phyloP scores from a whole-genome alignment of 2,888 invertebrate species.

The Dynastes hyllus region DNA sequence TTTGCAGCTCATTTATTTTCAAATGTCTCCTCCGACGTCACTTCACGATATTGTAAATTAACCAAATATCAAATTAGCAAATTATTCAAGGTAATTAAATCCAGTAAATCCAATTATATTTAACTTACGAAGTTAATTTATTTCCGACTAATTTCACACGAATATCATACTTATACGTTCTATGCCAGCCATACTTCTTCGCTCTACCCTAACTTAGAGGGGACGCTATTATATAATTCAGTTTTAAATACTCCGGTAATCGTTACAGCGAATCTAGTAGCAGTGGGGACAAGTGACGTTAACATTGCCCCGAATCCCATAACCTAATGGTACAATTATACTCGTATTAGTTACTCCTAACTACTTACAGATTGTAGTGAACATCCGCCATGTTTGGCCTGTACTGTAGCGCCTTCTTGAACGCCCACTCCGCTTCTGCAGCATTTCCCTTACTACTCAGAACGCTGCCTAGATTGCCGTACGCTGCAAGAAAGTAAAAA shows the following conservation, averaged over 20 bases:
- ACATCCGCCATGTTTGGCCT: slow-evolving; percentile 99
- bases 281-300: slow-evolving; percentile 5
- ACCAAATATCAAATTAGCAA: slow-evolving; percentile 5
- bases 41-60: not conserved
- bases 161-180: slow-evolving; percentile 2
- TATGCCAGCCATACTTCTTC: not conserved
- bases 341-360: slow-evolving; percentile 41
- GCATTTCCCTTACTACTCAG: slow-evolving; percentile 91
- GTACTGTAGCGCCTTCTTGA: slow-evolving; percentile 90
- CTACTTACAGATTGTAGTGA: slow-evolving; percentile 97
- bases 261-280: slow-evolving; percentile 5
- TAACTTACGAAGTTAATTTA: slow-evolving; percentile 26
- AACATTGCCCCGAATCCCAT: slow-evolving; percentile 6
- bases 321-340: slow-evolving; percentile 32
- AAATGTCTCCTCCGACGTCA: too few species aligned
- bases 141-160: slow-evolving; percentile 19
- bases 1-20: not conserved
- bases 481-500: slow-evolving; percentile 76
- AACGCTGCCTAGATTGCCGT: slow-evolving; percentile 97
- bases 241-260: slow-evolving; percentile 30
- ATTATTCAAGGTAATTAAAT: not conserved
- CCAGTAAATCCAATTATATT: slow-evolving; percentile 6
- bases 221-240: slow-evolving; percentile 34
- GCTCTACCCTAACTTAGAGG: not conserved
- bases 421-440: slow-evolving; percentile 93